Base-by-base conservation (phyloP, 53 echinoderm and acorn worm genomes). In the Apostichopus leukothele region DNA sequence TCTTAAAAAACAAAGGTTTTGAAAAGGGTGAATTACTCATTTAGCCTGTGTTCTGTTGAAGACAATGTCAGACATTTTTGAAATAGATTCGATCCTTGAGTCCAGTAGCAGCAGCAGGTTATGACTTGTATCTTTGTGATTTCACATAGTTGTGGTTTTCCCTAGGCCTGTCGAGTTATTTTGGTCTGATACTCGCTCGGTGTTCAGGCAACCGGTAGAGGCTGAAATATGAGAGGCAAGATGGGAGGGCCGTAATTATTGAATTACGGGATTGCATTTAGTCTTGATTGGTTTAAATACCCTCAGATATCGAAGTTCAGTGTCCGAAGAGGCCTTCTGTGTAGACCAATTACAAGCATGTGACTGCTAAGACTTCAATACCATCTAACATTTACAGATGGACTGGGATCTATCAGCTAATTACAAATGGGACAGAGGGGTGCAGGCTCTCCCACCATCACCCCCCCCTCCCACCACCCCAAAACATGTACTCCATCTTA, bases 251-350 rank as follows among this genome's bases (percentile, higher is more conserved):
- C 53, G 51, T 52, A 79, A 79, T 79, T 79, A 79, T 81, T 53
- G 55, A 81, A 59, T 81, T 81, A 59, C 81, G 18, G 55, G 55
- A 54, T 81, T 81, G 81, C 23, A 81, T 81, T 81, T 81, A 81
- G 60, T 13, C 52, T 23, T 81, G 81, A 81, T 81, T 81, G 81
- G 81, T 59, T 54, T 16, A 54, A 54, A 54, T 53, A 20, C 55
- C 23, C 55, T 81, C 60, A 57, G 14, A 81, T 55, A 81, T 81
- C 6, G 19, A 81, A 81, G 81, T 81, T 81, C 81, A 81, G 81
- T 81, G 81, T 53, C 81, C 81, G 78, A 11, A 11, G 52, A 16
- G 52, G 52, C 12, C 78, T 53, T 57, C 39, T 39, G 39, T 39
- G 39, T 39, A 39, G 39, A 39, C 39, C 39, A 39, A 39, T 39